Conservation (phyloP, 2,888 invertebrate species). For the Leptinotarsa rubiginosa region DNA sequence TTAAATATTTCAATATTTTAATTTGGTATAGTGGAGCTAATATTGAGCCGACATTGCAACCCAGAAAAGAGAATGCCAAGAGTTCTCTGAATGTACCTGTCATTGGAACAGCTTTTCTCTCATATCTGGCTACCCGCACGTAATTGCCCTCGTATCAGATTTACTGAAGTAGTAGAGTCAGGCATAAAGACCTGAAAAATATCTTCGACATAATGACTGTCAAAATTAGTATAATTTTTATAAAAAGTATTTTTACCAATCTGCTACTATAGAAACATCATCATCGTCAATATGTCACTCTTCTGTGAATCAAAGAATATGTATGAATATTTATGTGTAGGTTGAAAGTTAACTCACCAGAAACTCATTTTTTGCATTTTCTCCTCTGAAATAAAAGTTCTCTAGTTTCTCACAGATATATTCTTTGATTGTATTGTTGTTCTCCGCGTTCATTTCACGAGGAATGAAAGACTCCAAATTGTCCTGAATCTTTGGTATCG, state of each 20-base stretch:
- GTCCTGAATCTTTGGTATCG: not conserved
- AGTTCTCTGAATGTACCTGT: too few relatives aligned
- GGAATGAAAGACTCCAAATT: not conserved
- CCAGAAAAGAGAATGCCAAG: too few relatives aligned
- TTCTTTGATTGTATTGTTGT: not conserved
- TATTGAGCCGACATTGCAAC: too few relatives aligned
- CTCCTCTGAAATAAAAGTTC: constrained; percentile 2
- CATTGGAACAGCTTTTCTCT: too few relatives aligned
- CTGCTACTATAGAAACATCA: not conserved
- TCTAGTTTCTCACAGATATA: not conserved
- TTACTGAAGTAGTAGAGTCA: too few relatives aligned
- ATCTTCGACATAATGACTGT: too few relatives aligned
- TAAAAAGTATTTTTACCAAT: not conserved
- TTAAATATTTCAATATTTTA: too few relatives aligned
- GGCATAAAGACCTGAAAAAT: too few relatives aligned
- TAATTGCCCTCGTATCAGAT: too few relatives aligned
- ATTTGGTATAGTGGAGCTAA: too few relatives aligned
- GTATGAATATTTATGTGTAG: not conserved
- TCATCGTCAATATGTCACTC: not conserved
- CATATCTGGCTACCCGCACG: too few relatives aligned
- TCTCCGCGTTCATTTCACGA: constrained; percentile 1
- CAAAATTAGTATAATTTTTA: too few relatives aligned
- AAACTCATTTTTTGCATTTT: not conserved
- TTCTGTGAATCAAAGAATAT: not conserved
- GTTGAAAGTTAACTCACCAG: not conserved